These are phyloP conservation scores for Lucilia sericata DNA, from an alignment of 1,140 invertebrate genomes.

Conservation along the genomic window DNA sequence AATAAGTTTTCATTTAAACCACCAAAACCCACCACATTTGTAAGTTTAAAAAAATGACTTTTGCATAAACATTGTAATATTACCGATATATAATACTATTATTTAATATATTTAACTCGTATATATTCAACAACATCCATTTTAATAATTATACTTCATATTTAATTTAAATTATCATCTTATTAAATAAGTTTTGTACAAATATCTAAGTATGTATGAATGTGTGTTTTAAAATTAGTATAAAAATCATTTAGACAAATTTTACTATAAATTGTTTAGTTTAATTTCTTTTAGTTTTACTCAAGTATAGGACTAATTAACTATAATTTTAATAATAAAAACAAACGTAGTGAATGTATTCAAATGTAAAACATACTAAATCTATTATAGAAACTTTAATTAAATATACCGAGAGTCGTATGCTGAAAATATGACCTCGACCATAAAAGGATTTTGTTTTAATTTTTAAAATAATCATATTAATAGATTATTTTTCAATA, in stretches of 20 bases:
- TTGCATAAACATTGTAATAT: slow-evolving; percentile 5
- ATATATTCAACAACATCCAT: neutral
- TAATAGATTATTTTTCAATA: too few species aligned
- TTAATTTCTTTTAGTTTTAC: neutral
- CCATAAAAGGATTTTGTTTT: too few species aligned
- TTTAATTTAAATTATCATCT: neutral
- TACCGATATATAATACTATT: neutral
- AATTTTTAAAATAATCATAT: too few species aligned
- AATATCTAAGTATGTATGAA: neutral
- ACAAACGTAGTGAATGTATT: slow-evolving; percentile 18
- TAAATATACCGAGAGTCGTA: neutral
- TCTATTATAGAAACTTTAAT: neutral
- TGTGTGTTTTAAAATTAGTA: slow-evolving; percentile 26
- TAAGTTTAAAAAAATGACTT: neutral
- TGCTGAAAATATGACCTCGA: too few species aligned
- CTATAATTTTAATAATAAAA: neutral
- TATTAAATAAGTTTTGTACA: slow-evolving; percentile 30
- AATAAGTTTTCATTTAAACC: neutral
- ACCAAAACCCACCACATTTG: neutral
- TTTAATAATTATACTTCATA: neutral
- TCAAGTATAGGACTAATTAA: neutral
- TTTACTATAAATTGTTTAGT: neutral
- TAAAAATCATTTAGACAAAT: slow-evolving; percentile 11
- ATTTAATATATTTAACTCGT: neutral
- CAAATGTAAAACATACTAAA: slow-evolving; percentile 20